Percentiles rank a stretch among this genome's conserved stretches.
These are phyloP conservation scores for Neria commutata DNA, from an alignment of 2,888 invertebrate genomes.

Conservation along the genomic window DNA sequence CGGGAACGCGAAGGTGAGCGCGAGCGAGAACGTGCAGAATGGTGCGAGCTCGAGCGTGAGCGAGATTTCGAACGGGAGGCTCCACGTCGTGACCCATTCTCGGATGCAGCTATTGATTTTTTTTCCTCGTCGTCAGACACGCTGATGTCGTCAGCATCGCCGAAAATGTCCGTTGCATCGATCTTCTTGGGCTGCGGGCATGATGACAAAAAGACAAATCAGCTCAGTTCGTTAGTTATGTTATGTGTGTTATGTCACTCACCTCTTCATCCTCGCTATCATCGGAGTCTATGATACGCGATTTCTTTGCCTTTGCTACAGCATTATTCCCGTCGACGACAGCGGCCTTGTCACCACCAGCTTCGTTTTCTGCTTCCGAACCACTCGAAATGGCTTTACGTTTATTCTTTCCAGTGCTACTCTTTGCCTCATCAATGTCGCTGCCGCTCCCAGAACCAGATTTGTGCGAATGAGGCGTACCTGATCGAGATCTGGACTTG, in stretches of 20 bases:
- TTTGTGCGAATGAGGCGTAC: slow-evolving; percentile 36
- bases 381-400: slow-evolving; percentile 64
- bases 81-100: slow-evolving; percentile 41
- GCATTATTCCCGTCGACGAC: slow-evolving; percentile 37
- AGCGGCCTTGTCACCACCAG: slow-evolving; percentile 42
- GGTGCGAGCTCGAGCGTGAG: slow-evolving; percentile 34
- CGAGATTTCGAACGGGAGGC: slow-evolving; percentile 45
- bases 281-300: slow-evolving; percentile 70
- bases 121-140: slow-evolving; percentile 76
- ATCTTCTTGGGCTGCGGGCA: slow-evolving; percentile 40
- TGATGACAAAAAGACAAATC: neutral
- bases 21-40: slow-evolving; percentile 27
- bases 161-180: slow-evolving; percentile 82
- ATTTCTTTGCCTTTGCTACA: slow-evolving; percentile 63
- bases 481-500: slow-evolving; percentile 35
- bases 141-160: slow-evolving; percentile 92
- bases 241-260: neutral
- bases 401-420: slow-evolving; percentile 46
- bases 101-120: slow-evolving; percentile 47
- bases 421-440: slow-evolving; percentile 56
- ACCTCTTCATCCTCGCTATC: slow-evolving; percentile 70
- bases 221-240: neutral
- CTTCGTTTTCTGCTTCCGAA: slow-evolving; percentile 61
- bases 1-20: slow-evolving; percentile 41
- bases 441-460: slow-evolving; percentile 51